Base-by-base conservation (phyloP, 2,113 vertebrate species). In the Globicephala melas region DNA sequence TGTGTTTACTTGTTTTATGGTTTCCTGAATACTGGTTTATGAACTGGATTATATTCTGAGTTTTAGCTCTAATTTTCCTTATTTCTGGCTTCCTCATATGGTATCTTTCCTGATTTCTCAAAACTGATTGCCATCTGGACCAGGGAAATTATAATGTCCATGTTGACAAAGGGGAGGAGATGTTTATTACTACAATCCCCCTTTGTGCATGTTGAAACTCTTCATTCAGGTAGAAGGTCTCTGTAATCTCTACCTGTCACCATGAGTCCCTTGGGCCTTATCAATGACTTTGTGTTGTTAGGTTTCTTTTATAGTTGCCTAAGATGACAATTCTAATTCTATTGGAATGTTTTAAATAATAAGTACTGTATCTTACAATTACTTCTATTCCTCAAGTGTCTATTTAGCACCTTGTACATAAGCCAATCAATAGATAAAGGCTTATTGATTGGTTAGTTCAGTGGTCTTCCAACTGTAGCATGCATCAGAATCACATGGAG, bases 1-100 rank as follows among this genome's bases (percentile, higher is more conserved):
- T 93, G 47, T 84, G 9, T 89, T 82, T 58, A 62, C 76, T 80
- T 93, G 60, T 84, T 96, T 96, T 60, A 67, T 87, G 91, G 15
- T 83, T 95, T 65, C 31, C 5, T 63, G 31, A 93, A 84, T 81
- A 25, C 25, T 91, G n/a, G 33, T 41, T 83, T 93, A 65, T 77
- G 36, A 91, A 91, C 26, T 31, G 14, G 33, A 60, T 90, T 95
- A 12, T 62, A 83, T 87, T 94, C 31, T 95, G 25, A 76, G 58
- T 90, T 21, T 92, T 83, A 95, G 20, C 12, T 80, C 5, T 68
- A 18, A 41, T 93, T 96, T 81, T 31, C 14, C 28, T 84, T 92
- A 14, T 62, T 94, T 96, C 28, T 92, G 18, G 2, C 17, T 70
- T 20, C 65, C 38, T 89, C 67, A 71, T n/a, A 12, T 77, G 83